Evolutionary conservation across 2,113 vertebrate species (phyloP), one percentile per base, ranked within the genome.

Genomic region (Ptilonorhynchus violaceus): DNA sequence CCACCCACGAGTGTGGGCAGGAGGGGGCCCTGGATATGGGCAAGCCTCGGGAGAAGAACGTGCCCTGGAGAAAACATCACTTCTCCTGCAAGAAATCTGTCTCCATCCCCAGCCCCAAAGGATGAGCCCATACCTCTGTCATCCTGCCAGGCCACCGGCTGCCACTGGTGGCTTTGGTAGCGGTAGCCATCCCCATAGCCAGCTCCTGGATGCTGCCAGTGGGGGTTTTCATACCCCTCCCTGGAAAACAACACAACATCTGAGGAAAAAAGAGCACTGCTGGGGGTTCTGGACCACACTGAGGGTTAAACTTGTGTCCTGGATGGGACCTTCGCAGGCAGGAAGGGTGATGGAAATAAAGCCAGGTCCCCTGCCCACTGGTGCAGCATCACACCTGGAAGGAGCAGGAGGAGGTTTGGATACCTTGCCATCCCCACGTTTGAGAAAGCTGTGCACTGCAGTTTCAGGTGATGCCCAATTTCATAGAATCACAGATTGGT

Each of bases 51-150:
- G 66, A 74, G 22, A 78, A 73, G 6, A 35, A 16, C 14, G 28
- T 10, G 5, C 8, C 31, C 55, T 28, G 21, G 42, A 68, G 18
- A 44, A 72, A 75, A 21, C 22, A 66, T 22, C 7, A 12, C 21
- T 58, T 46, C 53, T 56, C 22, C 31, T 50, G 30, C n/a, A 21
- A 79, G 72, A 15, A 33, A 55, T 20, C 39, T 53, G 39, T 68
- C 76, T 69, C 41, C 24, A 30, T 11, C 15, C 37, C 33, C 50
- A 52, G 62, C 31, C 11, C 30, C 33, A 52, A 56, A 66, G 41
- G 41, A 59, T 6, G 15, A 49, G 18, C 44, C 41, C 56, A 2
- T 97, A 98, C 98, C 97, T 98, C 95, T 97, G 67, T 96, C 95
- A n/a, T 55, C 67, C 44, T 56, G 95, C 67, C 78, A 72, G 6